A percentile compares a stretch with the other conserved stretches of the same genome.
Evolutionary conservation across 2,113 vertebrate genomes (phyloP).

Genomic region (Hippocampus barbouri): DNA sequence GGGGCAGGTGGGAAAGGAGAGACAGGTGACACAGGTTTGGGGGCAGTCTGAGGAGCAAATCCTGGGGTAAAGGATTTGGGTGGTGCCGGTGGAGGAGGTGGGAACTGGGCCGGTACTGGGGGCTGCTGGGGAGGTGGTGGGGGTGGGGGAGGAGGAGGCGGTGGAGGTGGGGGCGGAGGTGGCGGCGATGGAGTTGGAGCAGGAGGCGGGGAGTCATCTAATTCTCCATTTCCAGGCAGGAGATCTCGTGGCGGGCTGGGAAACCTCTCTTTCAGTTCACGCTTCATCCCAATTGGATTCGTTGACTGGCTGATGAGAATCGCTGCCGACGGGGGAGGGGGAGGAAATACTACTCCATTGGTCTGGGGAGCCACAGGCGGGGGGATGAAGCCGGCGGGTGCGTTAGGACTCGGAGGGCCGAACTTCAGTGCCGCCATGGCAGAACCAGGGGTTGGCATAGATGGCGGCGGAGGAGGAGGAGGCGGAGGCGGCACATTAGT

Average conservation of each 20-base stretch:
- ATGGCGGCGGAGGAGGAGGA: constrained; percentile 72
- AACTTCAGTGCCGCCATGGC: constrained; percentile 82
- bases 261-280: constrained; percentile 69
- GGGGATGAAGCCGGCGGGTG: constrained; percentile 65
- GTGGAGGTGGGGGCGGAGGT: constrained; percentile 58
- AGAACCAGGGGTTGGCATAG: constrained; percentile 77
- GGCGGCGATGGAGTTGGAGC: constrained; percentile 55
- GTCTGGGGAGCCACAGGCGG: constrained; percentile 58
- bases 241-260: constrained; percentile 74
- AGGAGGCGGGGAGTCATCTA: constrained; percentile 56
- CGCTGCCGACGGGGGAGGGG: constrained; percentile 46
- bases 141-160: constrained; percentile 48
- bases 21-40: constrained; percentile 67
- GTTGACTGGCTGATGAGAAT: constrained; percentile 24
- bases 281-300: constrained; percentile 48
- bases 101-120: constrained; percentile 59
- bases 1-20: constrained; percentile 60
- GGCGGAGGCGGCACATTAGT: constrained; percentile 75
- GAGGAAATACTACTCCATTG: constrained; percentile 48
- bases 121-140: constrained; percentile 51
- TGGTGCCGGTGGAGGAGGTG: constrained; percentile 69
- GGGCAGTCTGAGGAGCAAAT: constrained; percentile 63
- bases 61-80: constrained; percentile 74
- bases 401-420: constrained; percentile 66
- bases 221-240: constrained; percentile 25